Percentiles rank a stretch among this genome's conserved stretches.
These are phyloP conservation scores for Stenolophus ochropezus DNA, from an alignment of 2,888 invertebrate genomes.

Conservation along the genomic window DNA sequence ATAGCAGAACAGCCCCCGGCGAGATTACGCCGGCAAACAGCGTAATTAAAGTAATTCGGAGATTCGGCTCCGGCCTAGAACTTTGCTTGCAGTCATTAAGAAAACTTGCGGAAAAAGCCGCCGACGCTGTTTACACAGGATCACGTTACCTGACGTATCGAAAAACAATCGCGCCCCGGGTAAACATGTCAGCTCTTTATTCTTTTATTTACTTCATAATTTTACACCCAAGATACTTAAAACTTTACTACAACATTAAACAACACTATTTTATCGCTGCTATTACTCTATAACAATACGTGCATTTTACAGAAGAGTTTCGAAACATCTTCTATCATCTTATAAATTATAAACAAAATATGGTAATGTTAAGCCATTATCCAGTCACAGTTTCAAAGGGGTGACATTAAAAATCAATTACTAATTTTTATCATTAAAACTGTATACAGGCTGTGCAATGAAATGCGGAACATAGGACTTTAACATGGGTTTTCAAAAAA, in stretches of 20 bases:
- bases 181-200: neutral
- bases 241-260: neutral
- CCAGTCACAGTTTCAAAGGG: no score
- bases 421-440: no score
- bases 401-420: no score
- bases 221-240: neutral
- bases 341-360: no score
- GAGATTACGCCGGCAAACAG: constrained; percentile 50
- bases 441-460: no score
- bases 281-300: no score
- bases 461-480: no score
- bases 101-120: constrained; percentile 25
- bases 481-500: no score
- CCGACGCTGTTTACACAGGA: constrained; percentile 1
- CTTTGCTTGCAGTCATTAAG: constrained; percentile 47
- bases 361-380: no score
- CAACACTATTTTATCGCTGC: no score
- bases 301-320: no score
- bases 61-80: constrained; percentile 1
- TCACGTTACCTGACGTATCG: neutral
- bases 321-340: no score
- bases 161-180: constrained; percentile 3
- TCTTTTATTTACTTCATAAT: neutral
- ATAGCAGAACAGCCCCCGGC: neutral
- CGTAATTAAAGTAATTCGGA: constrained; percentile 51